Evolutionary conservation across 2,888 invertebrate species (phyloP), one percentile per base, ranked within the genome.

Genomic region (Epistrophe eligans): DNA sequence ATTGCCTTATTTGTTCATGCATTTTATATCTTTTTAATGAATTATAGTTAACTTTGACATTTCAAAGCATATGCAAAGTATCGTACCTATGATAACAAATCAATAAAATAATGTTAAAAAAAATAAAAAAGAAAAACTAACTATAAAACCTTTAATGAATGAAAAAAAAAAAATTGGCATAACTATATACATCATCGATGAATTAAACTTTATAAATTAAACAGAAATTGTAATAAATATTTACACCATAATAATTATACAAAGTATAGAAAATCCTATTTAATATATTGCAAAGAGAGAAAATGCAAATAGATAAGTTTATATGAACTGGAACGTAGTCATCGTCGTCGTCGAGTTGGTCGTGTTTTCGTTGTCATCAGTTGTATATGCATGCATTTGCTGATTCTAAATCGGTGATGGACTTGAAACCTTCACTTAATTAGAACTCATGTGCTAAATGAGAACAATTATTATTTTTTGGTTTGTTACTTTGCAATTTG

Each of bases 371-470:
- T 45, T n/a, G 45, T 40, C 40, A 10, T 45, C 1, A 5, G 45
- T n/a, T 0, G 45, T 45, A 45, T 45, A 45, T 45, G 15, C 7
- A 45, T 43, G 5, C 11, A 43, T n/a, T n/a, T 45, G 45, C 45
- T 45, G 45, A 45, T 45, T 45, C 45, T 45, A 8, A 45, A 45
- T 45, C 45, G 8, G 45, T 45, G n/a, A 45, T 45, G n/a, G 45
- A 45, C 45, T 45, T 52, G 17, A 52, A 52, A 52, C 50, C 50
- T 52, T 52, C 50, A 7, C 28, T 72, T 79, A 83, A 83, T 83
- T 83, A 83, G 82, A 79, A 60, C 82, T 73, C 79, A 73, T 83
- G 77, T 83, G 82, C 77, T 83, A 83, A 83, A 83, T 83, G 79
- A 83, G 52, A 77, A 73, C 66, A 79, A 60, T 79, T 24, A 45